phyloP scores from a whole-genome alignment of 2,888 invertebrate genomes.

The Meteorus colon region DNA sequence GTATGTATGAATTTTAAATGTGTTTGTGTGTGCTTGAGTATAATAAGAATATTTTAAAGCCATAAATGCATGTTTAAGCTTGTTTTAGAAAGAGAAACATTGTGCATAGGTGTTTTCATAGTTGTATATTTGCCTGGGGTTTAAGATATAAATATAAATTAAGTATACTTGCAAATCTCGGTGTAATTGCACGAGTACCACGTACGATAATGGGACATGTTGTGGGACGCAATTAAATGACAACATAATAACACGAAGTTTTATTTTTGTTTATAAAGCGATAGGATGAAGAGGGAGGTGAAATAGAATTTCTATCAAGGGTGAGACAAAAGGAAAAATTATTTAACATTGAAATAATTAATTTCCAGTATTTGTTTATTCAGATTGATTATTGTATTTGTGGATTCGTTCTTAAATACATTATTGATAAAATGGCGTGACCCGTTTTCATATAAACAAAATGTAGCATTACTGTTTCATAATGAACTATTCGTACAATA shows the following conservation, averaged over 20 bases:
- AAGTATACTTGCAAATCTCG: not conserved
- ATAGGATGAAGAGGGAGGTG: not conserved
- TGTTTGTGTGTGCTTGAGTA: not conserved
- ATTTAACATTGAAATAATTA: no score
- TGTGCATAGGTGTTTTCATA: conserved; percentile 3
- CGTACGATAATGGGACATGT: not conserved
- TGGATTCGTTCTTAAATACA: no score
- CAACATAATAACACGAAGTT: not conserved
- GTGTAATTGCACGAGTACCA: conserved; percentile 1
- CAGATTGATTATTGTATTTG: no score
- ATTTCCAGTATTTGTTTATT: no score
- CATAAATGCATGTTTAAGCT: conserved; percentile 3
- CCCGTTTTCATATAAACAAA: no score
- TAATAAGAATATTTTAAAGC: conserved; percentile 9
- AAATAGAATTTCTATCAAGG: not conserved
- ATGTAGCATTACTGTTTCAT: no score
- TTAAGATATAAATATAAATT: conserved; percentile 9
- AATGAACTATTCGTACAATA: no score
- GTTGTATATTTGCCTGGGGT: not conserved
- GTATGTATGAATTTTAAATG: not conserved
- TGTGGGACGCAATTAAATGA: conserved; percentile 3
- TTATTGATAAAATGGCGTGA: no score
- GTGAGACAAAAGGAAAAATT: no score
- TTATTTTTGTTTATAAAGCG: not conserved
- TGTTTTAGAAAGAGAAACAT: not conserved